These are phyloP conservation scores for Rhea pennata DNA, from an alignment of 2,113 vertebrate genomes.

Conservation along the genomic window DNA sequence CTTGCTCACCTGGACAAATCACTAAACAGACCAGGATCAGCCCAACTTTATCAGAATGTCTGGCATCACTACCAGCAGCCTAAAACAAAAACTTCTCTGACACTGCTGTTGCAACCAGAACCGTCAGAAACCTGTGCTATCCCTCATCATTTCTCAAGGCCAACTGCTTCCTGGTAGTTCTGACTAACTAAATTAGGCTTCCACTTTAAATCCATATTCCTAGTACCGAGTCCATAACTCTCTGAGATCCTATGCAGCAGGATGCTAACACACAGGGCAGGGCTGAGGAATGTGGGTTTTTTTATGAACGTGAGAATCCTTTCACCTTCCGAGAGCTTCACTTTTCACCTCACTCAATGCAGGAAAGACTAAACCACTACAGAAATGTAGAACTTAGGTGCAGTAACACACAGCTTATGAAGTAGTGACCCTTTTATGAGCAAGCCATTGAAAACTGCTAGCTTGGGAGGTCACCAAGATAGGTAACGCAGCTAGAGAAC, in stretches of 20 bases:
- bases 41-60: not conserved
- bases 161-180: not conserved
- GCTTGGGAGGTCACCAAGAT: not conserved
- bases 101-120: not conserved
- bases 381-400: not conserved
- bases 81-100: not conserved
- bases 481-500: not conserved
- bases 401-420: not conserved
- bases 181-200: not conserved
- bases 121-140: not conserved
- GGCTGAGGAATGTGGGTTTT: no score
- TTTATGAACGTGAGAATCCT: rapidly evolving
- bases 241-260: not conserved
- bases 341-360: not conserved
- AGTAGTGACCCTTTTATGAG: not conserved
- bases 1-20: not conserved
- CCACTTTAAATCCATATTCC: not conserved
- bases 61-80: not conserved
- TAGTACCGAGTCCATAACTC: not conserved
- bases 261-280: not conserved
- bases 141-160: not conserved
- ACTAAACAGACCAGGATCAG: not conserved
- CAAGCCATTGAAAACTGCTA: not conserved
- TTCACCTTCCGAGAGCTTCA: not conserved
- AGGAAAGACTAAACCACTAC: not conserved